phyloP scores from a whole-genome alignment of 2,113 vertebrate species.

The Urocolius indicus region DNA sequence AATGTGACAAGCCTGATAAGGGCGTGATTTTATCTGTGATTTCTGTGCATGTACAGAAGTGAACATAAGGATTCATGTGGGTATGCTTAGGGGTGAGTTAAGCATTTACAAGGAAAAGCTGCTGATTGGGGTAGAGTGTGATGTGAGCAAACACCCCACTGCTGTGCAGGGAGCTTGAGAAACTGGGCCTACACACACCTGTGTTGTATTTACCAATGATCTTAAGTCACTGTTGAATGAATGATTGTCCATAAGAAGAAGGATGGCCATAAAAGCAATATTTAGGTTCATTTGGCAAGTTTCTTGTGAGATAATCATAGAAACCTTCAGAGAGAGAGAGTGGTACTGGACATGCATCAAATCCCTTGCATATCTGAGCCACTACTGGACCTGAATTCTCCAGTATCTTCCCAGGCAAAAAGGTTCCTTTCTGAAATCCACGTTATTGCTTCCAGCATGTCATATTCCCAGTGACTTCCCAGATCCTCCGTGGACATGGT shows the following conservation, averaged over 20 bases:
- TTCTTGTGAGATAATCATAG: background rate
- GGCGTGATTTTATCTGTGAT: background rate
- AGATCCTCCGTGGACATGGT: fast-evolving
- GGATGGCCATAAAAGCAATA: background rate
- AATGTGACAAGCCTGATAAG: background rate
- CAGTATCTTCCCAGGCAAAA: background rate
- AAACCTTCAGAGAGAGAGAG: background rate
- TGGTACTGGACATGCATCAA: background rate
- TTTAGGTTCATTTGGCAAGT: background rate
- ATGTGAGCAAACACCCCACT: fast-evolving
- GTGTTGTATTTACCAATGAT: fast-evolving
- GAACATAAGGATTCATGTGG: background rate
- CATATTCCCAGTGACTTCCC: background rate
- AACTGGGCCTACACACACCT: background rate
- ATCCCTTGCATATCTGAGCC: background rate
- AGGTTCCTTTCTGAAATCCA: background rate
- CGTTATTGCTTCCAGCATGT: background rate
- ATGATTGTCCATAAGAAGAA: fast-evolving
- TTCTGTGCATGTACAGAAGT: background rate
- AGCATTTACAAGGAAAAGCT: background rate
- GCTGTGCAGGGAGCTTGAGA: fast-evolving
- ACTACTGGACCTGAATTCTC: background rate
- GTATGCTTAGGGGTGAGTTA: background rate
- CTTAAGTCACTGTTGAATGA: background rate
- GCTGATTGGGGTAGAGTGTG: fast-evolving